Evolutionary conservation across 2,113 vertebrate species (phyloP).

Genomic region (Perognathus longimembris): DNA sequence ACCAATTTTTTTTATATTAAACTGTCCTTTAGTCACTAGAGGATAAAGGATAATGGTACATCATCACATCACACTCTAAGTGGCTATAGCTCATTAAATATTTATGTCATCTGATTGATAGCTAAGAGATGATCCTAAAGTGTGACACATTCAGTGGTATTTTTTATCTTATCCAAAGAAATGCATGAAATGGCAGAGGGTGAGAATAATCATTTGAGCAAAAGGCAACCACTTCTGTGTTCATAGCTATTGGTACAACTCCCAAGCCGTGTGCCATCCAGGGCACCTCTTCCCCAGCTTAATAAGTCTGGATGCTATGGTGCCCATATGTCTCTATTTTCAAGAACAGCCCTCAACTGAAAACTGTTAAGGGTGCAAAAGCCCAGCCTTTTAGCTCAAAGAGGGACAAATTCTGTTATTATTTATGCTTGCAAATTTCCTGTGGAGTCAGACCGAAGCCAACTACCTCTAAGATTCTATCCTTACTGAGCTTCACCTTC

Average conservation of each 20-base stretch:
- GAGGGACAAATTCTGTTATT: neutral
- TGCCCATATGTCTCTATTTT: neutral
- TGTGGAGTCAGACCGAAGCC: neutral
- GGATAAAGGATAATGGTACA: neutral
- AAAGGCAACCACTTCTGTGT: neutral
- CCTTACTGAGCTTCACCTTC: neutral
- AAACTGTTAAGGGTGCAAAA: neutral
- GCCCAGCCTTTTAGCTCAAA: neutral
- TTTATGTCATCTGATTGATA: neutral
- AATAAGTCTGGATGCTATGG: neutral
- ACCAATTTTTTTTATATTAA: neutral
- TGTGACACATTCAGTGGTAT: neutral
- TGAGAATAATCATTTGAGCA: neutral
- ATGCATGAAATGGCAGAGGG: neutral
- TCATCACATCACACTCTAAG: neutral
- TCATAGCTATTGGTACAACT: neutral
- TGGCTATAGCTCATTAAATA: neutral
- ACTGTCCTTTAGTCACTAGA: neutral
- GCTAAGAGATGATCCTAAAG: neutral
- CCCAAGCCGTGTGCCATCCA: neutral
- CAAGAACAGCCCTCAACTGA: neutral
- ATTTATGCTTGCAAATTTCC: neutral
- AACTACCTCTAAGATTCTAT: neutral
- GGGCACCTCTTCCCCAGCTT: neutral
- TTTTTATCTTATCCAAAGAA: slow-evolving; percentile 20